Conservation (phyloP, 2,797 vertebrate species). For the Sylvilagus floridanus region DNA sequence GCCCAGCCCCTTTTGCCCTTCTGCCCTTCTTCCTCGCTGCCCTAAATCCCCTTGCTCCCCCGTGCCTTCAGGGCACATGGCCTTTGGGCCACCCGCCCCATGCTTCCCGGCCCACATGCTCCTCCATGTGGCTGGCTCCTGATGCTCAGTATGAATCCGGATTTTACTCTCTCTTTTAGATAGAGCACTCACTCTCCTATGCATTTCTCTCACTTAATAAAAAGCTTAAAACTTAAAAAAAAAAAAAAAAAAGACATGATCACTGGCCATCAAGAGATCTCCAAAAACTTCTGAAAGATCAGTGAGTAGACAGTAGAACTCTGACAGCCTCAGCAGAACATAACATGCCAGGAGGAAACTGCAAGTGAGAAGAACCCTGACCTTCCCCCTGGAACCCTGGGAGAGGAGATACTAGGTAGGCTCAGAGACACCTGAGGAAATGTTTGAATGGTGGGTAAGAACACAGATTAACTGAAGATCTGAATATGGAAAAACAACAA, state of each 20-base stretch:
- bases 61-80: no score
- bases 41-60: no score
- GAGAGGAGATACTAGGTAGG: background rate
- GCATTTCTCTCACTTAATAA: no score
- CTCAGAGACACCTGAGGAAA: background rate
- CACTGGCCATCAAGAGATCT: conserved; percentile 20
- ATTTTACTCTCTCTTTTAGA: no score
- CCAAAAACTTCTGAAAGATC: background rate
- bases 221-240: no score
- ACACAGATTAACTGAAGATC: conserved; percentile 23
- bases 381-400: background rate
- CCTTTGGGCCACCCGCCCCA: no score
- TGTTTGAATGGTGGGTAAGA: background rate
- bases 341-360: background rate
- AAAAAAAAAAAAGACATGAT: background rate
- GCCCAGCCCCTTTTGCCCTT: no score
- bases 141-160: no score
- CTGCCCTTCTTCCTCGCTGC: no score
- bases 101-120: no score
- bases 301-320: background rate
- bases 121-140: no score
- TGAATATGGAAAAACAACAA: background rate
- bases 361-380: background rate
- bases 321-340: background rate
- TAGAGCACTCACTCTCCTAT: no score